Percentiles rank a stretch among this genome's conserved stretches.
These are phyloP conservation scores for Xiphophorus hellerii DNA, from an alignment of 2,113 vertebrate genomes.

Conservation along the genomic window DNA sequence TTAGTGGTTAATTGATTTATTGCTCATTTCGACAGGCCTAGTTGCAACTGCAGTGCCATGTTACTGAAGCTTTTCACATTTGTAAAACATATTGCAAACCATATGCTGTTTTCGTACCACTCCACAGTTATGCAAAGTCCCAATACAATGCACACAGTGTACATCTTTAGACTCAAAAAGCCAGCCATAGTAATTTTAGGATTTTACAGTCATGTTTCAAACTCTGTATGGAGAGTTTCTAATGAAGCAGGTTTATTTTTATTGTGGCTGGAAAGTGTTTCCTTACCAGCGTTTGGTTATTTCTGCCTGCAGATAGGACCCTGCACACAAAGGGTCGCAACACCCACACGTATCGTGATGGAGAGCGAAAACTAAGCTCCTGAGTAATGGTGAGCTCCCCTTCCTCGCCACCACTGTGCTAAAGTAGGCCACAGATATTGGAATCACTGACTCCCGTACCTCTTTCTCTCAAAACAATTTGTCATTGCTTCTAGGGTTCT, in stretches of 20 bases:
- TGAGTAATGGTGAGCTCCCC: constrained; percentile 30
- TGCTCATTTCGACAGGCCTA: too few relatives aligned
- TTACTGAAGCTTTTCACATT: too few relatives aligned
- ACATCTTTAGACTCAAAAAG: not conserved
- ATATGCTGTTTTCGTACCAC: too few relatives aligned
- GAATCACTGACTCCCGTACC: constrained; percentile 49
- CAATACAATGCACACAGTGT: not conserved
- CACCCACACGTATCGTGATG: constrained; percentile 8
- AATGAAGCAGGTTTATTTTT: not conserved
- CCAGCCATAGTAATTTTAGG: not conserved
- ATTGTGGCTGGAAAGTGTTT: not conserved
- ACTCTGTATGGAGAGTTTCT: not conserved
- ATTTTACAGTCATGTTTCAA: not conserved
- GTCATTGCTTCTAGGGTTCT: constrained; percentile 69
- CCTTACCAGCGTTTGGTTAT: not conserved
- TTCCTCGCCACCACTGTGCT: constrained; percentile 18
- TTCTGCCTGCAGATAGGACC: constrained; percentile 1
- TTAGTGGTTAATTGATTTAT: too few relatives aligned
- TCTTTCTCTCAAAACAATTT: constrained; percentile 68
- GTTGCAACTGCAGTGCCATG: too few relatives aligned
- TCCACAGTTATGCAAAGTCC: not conserved
- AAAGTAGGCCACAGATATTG: constrained; percentile 63
- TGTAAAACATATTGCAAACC: too few relatives aligned
- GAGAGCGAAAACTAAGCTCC: constrained; percentile 38
- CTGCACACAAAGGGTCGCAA: constrained; percentile 15